Evolutionary conservation across 2,113 vertebrate species (phyloP).

Genomic region (Archocentrus centrarchus): DNA sequence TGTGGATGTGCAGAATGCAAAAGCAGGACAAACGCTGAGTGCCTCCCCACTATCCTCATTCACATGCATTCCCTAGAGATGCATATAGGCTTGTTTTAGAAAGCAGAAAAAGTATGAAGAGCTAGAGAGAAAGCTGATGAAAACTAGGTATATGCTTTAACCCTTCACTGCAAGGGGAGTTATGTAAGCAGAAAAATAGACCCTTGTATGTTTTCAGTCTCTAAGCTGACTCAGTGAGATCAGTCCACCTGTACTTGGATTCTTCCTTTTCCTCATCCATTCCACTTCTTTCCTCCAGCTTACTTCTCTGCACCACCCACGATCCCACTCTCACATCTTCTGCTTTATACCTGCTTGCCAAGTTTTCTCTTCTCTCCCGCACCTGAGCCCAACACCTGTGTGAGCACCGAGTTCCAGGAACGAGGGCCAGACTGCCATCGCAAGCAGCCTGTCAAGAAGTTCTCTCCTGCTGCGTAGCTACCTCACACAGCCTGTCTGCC

Average conservation of each 20-base stretch:
- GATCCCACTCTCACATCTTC: conserved; percentile 32
- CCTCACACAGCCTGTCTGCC: conserved; percentile 45
- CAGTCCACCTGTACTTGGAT: neutral
- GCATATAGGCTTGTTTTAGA: conserved; percentile 60
- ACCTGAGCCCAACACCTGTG: conserved; percentile 72
- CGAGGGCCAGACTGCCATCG: conserved; percentile 42
- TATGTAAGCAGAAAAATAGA: conserved; percentile 33
- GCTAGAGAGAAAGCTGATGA: neutral
- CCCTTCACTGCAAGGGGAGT: conserved; percentile 17
- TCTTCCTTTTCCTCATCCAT: conserved; percentile 1
- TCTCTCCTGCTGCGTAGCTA: conserved; percentile 42
- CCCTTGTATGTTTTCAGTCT: conserved; percentile 16
- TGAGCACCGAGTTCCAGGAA: conserved; percentile 59
- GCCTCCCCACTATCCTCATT: conserved; percentile 67
- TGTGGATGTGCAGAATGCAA: conserved; percentile 33
- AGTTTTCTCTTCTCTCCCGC: conserved; percentile 58
- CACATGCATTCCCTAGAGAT: conserved; percentile 62
- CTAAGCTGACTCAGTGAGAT: conserved; percentile 16
- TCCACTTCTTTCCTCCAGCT: conserved; percentile 7
- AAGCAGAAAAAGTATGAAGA: conserved; percentile 19
- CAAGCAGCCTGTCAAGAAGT: conserved; percentile 43
- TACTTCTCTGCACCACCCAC: conserved; percentile 30
- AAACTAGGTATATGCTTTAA: conserved; percentile 29
- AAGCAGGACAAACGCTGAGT: conserved; percentile 65
- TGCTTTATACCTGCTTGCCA: conserved; percentile 57